These are phyloP conservation scores for Naja naja DNA, from an alignment of 2,113 vertebrate species.

Conservation along the genomic window DNA sequence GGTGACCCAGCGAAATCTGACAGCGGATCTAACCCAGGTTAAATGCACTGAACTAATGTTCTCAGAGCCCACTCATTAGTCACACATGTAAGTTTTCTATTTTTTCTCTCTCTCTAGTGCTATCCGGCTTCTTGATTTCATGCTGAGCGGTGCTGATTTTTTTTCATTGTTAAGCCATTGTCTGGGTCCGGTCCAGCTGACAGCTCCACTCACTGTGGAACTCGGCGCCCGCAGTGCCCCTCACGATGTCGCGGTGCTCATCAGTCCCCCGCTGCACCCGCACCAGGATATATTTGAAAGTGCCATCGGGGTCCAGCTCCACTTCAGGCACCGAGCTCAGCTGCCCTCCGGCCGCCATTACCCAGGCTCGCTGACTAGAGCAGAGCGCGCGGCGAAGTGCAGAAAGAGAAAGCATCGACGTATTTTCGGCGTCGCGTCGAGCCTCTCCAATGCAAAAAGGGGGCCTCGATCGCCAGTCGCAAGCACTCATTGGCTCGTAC, in stretches of 20 bases:
- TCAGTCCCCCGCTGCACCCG: slow-evolving; percentile 71
- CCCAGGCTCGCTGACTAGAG: no score
- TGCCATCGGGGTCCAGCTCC: slow-evolving; percentile 81
- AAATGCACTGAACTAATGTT: not conserved
- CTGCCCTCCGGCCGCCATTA: not conserved
- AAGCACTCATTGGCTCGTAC: not conserved
- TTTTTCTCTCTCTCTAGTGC: not conserved
- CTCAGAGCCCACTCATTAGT: not conserved
- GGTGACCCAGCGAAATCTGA: not conserved
- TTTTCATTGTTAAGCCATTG: not conserved
- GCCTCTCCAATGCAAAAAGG: not conserved
- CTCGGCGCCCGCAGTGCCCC: slow-evolving; percentile 81
- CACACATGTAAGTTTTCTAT: not conserved
- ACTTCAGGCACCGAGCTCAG: slow-evolving; percentile 71
- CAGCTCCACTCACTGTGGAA: slow-evolving; percentile 81
- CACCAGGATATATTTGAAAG: slow-evolving; percentile 86
- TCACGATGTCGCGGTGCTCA: slow-evolving; percentile 77
- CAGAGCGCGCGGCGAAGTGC: not conserved
- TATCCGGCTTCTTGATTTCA: not conserved
- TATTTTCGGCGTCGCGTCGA: not conserved
- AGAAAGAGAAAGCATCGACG: not conserved
- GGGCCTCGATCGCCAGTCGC: not conserved
- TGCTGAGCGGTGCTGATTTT: not conserved
- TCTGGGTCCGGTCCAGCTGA: not conserved
- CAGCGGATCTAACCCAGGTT: not conserved